A percentile compares a stretch with the other conserved stretches of the same genome.
Evolutionary conservation across 2,113 vertebrate genomes (phyloP).

Genomic region (Muscicapa adusta): DNA sequence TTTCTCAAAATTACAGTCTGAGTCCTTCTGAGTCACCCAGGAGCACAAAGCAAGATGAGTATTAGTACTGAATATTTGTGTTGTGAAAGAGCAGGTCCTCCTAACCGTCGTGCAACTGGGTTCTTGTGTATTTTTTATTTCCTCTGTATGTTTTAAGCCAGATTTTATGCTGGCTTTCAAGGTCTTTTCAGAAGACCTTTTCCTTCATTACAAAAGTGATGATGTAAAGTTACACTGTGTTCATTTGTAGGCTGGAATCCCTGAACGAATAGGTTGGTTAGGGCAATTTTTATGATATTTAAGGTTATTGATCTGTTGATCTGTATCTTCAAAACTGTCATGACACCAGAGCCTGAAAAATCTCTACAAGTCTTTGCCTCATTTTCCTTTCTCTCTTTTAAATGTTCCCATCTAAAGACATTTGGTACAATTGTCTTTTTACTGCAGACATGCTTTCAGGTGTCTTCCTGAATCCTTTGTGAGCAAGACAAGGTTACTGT

Average conservation of each 20-base stretch:
- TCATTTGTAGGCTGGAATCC: not conserved
- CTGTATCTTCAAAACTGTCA: not conserved
- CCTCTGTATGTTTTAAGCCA: not conserved
- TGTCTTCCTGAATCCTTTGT: not conserved
- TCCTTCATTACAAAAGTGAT: not conserved
- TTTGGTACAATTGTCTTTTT: not conserved
- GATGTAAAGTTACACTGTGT: not conserved
- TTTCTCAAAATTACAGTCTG: not conserved
- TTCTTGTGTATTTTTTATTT: not conserved
- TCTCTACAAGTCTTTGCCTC: not conserved
- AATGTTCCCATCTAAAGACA: not conserved
- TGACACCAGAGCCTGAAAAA: not conserved
- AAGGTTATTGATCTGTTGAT: not conserved
- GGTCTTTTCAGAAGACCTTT: not conserved
- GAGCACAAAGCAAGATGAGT: not conserved
- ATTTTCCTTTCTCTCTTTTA: not conserved
- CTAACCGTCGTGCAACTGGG: fast-evolving
- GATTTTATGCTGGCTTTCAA: not conserved
- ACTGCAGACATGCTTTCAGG: not conserved
- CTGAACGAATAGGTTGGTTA: not conserved
- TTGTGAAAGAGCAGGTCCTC: not conserved
- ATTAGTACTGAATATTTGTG: not conserved
- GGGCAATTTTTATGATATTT: not conserved
- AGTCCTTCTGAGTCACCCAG: not conserved
- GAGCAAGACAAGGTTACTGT: not conserved